A percentile compares a stretch with the other conserved stretches of the same genome.
These are phyloP conservation scores for Nyctibius bracteatus DNA, from an alignment of 2,113 vertebrate species.

Conservation along the genomic window DNA sequence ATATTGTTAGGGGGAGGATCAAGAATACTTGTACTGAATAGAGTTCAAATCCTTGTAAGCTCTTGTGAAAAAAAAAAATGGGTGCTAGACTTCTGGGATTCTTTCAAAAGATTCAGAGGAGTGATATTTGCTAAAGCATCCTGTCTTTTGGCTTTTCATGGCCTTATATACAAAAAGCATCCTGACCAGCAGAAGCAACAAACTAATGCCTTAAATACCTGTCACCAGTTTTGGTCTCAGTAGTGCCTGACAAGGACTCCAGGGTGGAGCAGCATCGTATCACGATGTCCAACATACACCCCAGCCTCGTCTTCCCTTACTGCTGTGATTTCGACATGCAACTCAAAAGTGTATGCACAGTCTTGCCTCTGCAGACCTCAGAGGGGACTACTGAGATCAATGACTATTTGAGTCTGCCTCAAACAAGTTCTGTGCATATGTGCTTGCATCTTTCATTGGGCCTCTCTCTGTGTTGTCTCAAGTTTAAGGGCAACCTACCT, in stretches of 20 bases:
- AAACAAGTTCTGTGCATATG: neutral
- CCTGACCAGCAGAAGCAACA: neutral
- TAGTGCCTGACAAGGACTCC: neutral
- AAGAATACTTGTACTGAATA: neutral
- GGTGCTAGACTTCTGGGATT: neutral
- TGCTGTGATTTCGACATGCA: accelerated
- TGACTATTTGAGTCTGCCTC: neutral
- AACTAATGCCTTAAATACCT: neutral
- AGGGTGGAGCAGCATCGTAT: neutral
- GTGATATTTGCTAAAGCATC: neutral
- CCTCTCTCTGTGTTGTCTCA: neutral
- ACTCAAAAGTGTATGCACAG: neutral
- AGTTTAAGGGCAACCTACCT: neutral
- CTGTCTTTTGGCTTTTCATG: neutral
- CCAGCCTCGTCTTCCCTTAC: neutral
- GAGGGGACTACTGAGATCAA: neutral
- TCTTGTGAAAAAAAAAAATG: no score
- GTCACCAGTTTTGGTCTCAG: neutral
- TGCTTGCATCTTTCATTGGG: neutral
- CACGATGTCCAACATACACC: neutral
- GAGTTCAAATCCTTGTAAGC: neutral
- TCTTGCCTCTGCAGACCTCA: neutral
- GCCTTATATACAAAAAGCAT: neutral
- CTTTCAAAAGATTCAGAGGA: neutral
- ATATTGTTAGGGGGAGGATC: neutral